Conservation (phyloP, 2,113 vertebrate species). For the Hippocampus comes region DNA sequence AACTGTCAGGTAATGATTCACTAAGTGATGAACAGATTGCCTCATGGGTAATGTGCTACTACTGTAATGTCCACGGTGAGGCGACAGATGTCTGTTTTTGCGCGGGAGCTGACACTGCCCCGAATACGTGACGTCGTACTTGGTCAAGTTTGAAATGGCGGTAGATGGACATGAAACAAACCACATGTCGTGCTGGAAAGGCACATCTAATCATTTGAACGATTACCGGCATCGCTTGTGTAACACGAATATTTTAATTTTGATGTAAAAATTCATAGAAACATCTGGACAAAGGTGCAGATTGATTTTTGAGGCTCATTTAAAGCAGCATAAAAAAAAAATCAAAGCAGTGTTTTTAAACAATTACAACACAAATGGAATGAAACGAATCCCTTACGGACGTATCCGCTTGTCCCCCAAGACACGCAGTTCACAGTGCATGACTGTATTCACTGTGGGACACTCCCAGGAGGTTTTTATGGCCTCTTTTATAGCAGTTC, state of each 20-base stretch:
- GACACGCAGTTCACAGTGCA: not conserved
- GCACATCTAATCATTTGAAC: not conserved
- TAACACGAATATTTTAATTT: not conserved
- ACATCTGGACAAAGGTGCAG: not conserved
- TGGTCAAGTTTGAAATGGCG: not conserved
- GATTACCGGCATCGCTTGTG: not conserved
- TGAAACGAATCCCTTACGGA: not conserved
- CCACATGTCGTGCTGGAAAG: not conserved
- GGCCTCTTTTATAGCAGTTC: not conserved
- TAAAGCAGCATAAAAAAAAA: not conserved
- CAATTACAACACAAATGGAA: not conserved
- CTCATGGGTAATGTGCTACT: not conserved
- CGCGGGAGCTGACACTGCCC: not conserved
- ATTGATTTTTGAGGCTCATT: not conserved
- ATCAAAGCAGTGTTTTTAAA: not conserved
- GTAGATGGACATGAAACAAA: not conserved
- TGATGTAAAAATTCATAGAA: not conserved
- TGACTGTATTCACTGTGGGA: not conserved
- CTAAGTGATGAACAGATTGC: not conserved
- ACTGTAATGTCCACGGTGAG: constrained; percentile 17
- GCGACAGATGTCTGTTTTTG: constrained; percentile 10
- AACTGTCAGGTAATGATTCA: not conserved
- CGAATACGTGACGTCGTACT: too few species aligned
- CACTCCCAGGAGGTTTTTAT: not conserved
- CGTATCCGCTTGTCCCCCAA: not conserved